Base-by-base conservation (phyloP, 2,113 vertebrate genomes). In the Crotalus helleri region DNA sequence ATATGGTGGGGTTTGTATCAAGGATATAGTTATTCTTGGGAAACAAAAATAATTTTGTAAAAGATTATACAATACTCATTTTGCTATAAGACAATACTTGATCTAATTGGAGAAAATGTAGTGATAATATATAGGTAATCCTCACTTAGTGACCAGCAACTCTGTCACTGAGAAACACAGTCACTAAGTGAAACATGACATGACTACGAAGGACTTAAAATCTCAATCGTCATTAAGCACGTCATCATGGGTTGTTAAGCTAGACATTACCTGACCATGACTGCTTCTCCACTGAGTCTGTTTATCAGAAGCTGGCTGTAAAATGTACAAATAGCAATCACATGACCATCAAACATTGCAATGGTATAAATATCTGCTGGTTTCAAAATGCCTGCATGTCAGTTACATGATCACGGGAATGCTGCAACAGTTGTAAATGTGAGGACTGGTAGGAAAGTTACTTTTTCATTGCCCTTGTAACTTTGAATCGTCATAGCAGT, bases 81-180 rank as follows among this genome's bases (percentile, higher is more conserved):
- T 89, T 95, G 94, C 95, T 92, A 90, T 90, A 94, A 97, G 94
- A 95, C 92, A 95, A 91, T 86, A 95, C 93, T 95, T 96, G 93
- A 97, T 97, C 97, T 98, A 98, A 98, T 98, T 97, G 98, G 97
- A 88, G 97, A 97, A 97, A 98, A 97, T 98, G 97, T 98, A 97
- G 86, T 69, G 51, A 15, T 58, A 49, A 51, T 51, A 64, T 64
- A 12, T 13, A 64, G 61, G 26, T 64, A n/a, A n/a, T 64, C 11
- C 61, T 64, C 11, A n/a, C 26, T 64, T 64, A 64, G 26, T 64
- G 26, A 64, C 26, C 24, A 64, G 61, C 29, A n/a, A 64, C 61
- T 64, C 26, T 64, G 26, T 64, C 61, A 64, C 29, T n/a, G 29
- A 64, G 26, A 29, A n/a, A 64, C 61, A 64, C 29, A n/a, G 61